Base-by-base conservation (phyloP, 2,797 vertebrate species). In the Menidia menidia region DNA sequence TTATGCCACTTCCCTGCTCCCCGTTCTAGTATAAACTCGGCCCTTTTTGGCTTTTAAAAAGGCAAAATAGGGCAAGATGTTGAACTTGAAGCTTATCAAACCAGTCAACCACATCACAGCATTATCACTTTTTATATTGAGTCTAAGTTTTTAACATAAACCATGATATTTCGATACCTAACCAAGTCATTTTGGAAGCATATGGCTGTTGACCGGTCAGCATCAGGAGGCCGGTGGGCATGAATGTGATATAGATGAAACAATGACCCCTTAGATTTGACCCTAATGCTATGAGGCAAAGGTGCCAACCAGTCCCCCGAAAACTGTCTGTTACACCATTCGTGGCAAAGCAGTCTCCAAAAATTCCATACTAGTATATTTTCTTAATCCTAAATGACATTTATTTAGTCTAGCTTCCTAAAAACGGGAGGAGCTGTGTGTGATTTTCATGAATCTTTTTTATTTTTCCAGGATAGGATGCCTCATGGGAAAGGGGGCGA, bases 401-500 rank as follows among this genome's bases (percentile, higher is more conserved):
- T 85, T 80, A 64, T 87, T 88, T 87, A 82, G 83, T 82, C 84
- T 86, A 84, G 82, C 62, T 33, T 52, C 68, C 73, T 60, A 44
- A 72, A 82, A 9, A 64, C 15, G 63, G 63, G 70, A 72, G 52
- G 81, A 84, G 25, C 25, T 25, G 25, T 54, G 58, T 65, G 74
- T 68, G 10, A 52, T 79, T 74, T 61, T 64, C 67, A 66, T 62
- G 62, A 76, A 76, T 77, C 41, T 73, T 64, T 18, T 72, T 68
- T 71, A 71, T 18, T 72, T 68, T 71, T 71, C 78, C 77, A 75
- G 77, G 81, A 72, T 52, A 59, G 60, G 63, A 75, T 74, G 66
- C 71, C 81, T 87, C 82, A 82, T 74, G 84, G 82, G 69, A 75
- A 47, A 65, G 53, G 12, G 6, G 1, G 51, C 31, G 16, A 44